Base-by-base conservation (phyloP, 2,797 vertebrate species). In the Gymnopithys bicolor region DNA sequence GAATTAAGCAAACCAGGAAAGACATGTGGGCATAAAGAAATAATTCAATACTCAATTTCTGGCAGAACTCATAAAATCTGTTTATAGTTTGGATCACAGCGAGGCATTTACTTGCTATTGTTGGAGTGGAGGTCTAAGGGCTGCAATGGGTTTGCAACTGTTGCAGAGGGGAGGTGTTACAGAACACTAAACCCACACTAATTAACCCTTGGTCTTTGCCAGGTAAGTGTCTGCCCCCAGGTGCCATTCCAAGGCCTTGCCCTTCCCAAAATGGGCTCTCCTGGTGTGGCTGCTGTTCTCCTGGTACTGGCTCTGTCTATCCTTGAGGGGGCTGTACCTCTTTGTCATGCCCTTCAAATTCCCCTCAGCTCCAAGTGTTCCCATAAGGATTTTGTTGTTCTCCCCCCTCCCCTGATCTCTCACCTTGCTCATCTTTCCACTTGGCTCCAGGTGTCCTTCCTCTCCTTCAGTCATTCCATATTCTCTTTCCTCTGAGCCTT, bases 1-100 rank as follows among this genome's bases (percentile, higher is more conserved):
- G 92, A 95, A 96, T 96, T 93, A 94, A 96, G 92, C 74, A 76
- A 94, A 60, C 64, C 83, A 93, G 94, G 93, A 91, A 85, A 93
- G 95, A 96, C 85, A 94, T 94, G 94, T 89, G 82, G 85, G 92
- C 89, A 95, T 89, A 80, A 95, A 94, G 91, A 84, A 92, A 92
- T 95, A 92, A 89, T 96, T 97, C 94, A 95, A 73, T 89, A 82
- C 85, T 86, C 78, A 82, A 52, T 86, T 88, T 82, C 94, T 96
- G 88, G 83, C 89, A 94, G 93, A 84, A 91, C 83, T 74, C 35
- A 25, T 30, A 19, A 37, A 37, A 60, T 88, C 93, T 81, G 77
- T 96, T 96, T 94, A 86, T 91, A 90, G 85, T 69, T 93, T 3
- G 1, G 87, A 83, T 59, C 83, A 62, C 79, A 90, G 93, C 30